phyloP scores from a whole-genome alignment of 2,113 vertebrate genomes.

The Gambusia holbrooki region DNA sequence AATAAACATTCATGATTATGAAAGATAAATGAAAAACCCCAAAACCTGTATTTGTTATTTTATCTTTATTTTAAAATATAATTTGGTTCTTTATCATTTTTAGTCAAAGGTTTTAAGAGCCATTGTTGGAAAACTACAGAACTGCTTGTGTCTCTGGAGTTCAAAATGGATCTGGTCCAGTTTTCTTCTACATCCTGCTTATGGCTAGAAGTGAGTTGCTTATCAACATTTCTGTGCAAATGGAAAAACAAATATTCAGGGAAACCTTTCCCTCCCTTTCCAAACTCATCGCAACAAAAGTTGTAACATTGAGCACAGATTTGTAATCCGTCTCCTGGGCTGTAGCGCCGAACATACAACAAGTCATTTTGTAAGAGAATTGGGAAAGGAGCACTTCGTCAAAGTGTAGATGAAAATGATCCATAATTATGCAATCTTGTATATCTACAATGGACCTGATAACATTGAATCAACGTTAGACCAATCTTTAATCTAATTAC shows the following conservation, averaged over 20 bases:
- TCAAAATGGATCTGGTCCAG: no score
- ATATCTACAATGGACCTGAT: background rate
- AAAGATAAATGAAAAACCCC: no score
- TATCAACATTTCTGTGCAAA: background rate
- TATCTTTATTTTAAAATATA: no score
- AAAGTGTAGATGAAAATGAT: background rate
- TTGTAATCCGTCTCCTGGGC: background rate
- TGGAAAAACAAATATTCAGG: background rate
- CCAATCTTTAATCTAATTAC: background rate
- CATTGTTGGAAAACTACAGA: no score
- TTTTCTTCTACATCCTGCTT: no score
- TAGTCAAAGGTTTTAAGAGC: no score
- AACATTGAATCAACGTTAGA: background rate
- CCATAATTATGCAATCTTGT: background rate
- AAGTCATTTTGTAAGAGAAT: background rate
- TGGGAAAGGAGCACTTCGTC: background rate
- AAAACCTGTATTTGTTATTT: no score
- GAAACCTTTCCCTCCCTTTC: background rate
- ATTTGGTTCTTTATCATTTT: no score
- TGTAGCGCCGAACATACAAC: background rate
- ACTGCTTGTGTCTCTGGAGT: no score
- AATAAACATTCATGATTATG: no score
- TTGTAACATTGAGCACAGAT: background rate
- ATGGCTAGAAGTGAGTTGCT: no score
- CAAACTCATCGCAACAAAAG: background rate